Conservation (phyloP, 2,113 vertebrate genomes). For the Gymnocephalus cernua region DNA sequence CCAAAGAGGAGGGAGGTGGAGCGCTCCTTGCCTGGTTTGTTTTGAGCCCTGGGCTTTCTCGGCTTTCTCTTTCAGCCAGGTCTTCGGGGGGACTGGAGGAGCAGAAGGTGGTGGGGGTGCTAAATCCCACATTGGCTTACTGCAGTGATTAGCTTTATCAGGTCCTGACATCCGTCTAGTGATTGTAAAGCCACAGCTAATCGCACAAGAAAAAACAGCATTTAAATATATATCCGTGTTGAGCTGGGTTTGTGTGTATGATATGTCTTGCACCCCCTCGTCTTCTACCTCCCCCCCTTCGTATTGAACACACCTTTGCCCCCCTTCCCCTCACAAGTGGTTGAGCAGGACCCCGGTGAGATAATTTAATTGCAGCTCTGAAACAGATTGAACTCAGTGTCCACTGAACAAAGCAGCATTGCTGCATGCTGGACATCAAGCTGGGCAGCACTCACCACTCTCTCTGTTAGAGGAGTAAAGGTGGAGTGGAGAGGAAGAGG, state of each 20-base stretch:
- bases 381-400: conserved; percentile 88
- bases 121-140: conserved; percentile 75
- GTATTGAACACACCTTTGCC: conserved; percentile 65
- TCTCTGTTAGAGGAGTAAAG: conserved; percentile 56
- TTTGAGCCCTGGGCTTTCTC: conserved; percentile 41
- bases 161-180: conserved; percentile 75
- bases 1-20: not conserved
- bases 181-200: conserved; percentile 75
- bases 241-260: conserved; percentile 64
- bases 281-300: conserved; percentile 7
- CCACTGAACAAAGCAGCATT: conserved; percentile 73
- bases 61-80: conserved; percentile 54
- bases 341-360: conserved; percentile 77
- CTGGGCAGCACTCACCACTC: conserved; percentile 80
- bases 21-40: conserved; percentile 13
- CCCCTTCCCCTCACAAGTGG: conserved; percentile 73
- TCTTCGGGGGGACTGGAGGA: conserved; percentile 31
- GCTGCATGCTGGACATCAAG: conserved; percentile 77
- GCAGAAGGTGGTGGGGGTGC: conserved; percentile 33
- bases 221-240: conserved; percentile 74
- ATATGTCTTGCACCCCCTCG: conserved; percentile 16
- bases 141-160: conserved; percentile 81
- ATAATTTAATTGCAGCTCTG: conserved; percentile 86
- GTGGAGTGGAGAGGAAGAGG: conserved; percentile 73
- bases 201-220: conserved; percentile 62